Conservation (phyloP, 2,888 invertebrate species). For the Parochlus steinenii region DNA sequence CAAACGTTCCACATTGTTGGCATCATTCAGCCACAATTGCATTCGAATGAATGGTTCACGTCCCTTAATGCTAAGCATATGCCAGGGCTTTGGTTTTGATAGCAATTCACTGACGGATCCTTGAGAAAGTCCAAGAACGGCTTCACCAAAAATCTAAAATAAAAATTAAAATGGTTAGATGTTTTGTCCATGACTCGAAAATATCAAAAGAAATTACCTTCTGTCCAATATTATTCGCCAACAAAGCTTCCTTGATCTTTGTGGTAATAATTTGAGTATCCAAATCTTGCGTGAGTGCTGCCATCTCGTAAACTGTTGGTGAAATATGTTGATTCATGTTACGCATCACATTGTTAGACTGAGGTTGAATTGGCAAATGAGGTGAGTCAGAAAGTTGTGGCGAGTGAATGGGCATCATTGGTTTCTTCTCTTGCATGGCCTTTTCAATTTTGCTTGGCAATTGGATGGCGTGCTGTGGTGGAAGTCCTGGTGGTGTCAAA, state of each 20-base stretch:
- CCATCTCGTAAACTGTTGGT: constrained; percentile 96
- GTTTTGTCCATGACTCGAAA: neutral
- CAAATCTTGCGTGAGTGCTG: constrained; percentile 86
- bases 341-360: constrained; percentile 45
- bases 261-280: constrained; percentile 94
- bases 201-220: constrained; percentile 40
- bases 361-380: constrained; percentile 38
- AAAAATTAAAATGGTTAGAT: constrained; percentile 15
- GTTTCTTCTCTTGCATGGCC: constrained; percentile 39
- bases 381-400: constrained; percentile 30
- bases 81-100: constrained; percentile 98
- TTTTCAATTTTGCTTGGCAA: constrained; percentile 46
- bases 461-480: constrained; percentile 55
- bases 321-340: constrained; percentile 70
- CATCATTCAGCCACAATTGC: constrained; percentile 93
- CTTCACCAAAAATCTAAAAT: constrained; percentile 82
- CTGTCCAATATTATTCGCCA: constrained; percentile 95
- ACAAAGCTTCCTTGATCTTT: constrained; percentile 88
- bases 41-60: constrained; percentile 91
- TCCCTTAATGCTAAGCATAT: constrained; percentile 95
- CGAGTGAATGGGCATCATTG: constrained; percentile 38
- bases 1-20: constrained; percentile 83
- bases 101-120: constrained; percentile 94
- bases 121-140: constrained; percentile 88
- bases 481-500: constrained; percentile 58